Conservation (phyloP, 1,140 invertebrate genomes). For the Yoshiicerus persimilis region DNA sequence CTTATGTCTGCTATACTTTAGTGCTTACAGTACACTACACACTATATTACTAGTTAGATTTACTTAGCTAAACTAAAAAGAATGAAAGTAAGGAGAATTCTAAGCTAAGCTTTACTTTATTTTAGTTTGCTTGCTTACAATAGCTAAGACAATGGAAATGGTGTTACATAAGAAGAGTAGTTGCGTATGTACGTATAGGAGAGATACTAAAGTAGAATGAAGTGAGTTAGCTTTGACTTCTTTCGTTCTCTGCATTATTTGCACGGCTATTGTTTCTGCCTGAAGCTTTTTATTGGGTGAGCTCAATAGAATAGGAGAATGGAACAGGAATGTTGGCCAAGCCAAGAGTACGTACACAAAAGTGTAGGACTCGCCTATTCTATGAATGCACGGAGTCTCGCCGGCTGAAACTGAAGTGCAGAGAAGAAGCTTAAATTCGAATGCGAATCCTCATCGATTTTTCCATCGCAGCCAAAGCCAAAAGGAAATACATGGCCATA, state of each 20-base stretch:
- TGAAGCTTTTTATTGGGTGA: constrained; percentile 12
- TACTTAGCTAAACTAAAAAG: neutral
- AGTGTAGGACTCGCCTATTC: neutral
- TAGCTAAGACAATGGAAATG: neutral
- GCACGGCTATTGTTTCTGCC: constrained; percentile 20
- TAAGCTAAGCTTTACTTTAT: neutral
- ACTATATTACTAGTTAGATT: neutral
- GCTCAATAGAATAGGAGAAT: neutral
- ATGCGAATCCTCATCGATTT: constrained; percentile 20
- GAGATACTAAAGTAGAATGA: neutral
- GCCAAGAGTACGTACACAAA: neutral
- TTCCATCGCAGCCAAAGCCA: constrained; percentile 10
- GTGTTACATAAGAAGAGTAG: neutral
- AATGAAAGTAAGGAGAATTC: neutral
- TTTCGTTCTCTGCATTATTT: neutral
- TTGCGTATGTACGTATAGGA: neutral
- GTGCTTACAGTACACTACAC: neutral
- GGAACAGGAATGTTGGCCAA: neutral
- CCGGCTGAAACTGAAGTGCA: neutral
- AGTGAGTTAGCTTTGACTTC: neutral
- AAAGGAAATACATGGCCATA: neutral
- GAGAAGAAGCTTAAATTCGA: constrained; percentile 6
- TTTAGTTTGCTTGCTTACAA: neutral
- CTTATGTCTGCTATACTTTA: neutral
- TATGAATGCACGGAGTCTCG: neutral